Evolutionary conservation across 2,113 vertebrate genomes (phyloP), one percentile per base, ranked within the genome.

Genomic region (Bungarus multicinctus): DNA sequence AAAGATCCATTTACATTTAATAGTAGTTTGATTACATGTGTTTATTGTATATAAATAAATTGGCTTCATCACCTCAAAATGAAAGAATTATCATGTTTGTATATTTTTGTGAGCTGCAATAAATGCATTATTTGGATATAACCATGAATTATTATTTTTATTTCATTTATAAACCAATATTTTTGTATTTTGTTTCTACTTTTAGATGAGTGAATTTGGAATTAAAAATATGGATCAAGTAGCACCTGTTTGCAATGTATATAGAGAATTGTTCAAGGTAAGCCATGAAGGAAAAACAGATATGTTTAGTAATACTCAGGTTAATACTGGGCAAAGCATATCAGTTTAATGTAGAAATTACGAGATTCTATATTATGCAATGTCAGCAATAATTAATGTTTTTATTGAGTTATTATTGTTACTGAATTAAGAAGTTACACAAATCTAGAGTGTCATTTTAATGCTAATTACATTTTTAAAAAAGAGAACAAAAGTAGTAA

Each of bases 221-320:
- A 93, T 97, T 95, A 98, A 97, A 90, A 98, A 97, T 94, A 98
- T 98, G 98, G 98, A 99, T 95, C 98, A 98, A 95, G 98, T 98
- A 8, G 98, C 98, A 64, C 98, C 98, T 0, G 97, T 98, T 64
- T 97, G 98, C 2, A 97, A 90, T 85, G 90, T 96, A 87, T 98
- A 97, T 93, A 96, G 98, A 94, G 97, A 97, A 85, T 95, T 97
- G 47, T 98, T 98, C 64, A 99, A 98, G 98, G 98, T 99, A 94
- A 97, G 98, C 23, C 85, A n/a, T 34, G 18, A 25, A 58, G 52
- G 52, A 39, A 69, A 89, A 85, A 39, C 90, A 81, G 20, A 20
- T 3, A 0, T 88, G 90, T 87, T 89, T 81, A 16, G 3, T 90
- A 27, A 30, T 43, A 30, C 4, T 6, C 52, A 90, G 52, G 53